Evolutionary conservation across 2,113 vertebrate species (phyloP), one percentile per base, ranked within the genome.

Genomic region (Heteronetta atricapilla): DNA sequence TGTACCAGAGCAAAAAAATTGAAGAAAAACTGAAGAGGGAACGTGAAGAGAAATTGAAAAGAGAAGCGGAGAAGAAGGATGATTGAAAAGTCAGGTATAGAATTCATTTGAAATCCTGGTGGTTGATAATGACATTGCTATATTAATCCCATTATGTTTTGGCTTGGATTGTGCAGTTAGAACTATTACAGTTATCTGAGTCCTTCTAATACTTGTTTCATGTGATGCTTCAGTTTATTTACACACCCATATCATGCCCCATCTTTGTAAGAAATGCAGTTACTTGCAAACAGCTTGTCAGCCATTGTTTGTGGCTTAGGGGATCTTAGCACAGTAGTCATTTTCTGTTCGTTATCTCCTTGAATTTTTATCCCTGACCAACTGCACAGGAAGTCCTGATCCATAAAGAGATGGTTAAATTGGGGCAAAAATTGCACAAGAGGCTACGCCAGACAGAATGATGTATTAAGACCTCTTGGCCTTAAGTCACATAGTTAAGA

Each of bases 1-100:
- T 99, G 14, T 99, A 99, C 97, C 99, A 99, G 91, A 97, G 96
- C 70, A 99, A 96, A 92, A 98, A 97, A 83, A 69, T 97, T 13
- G 98, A 99, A 52, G 96, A 96, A 23, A 98, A 97, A 10, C 68
- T 98, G 70, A 98, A 97, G 95, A 98, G 76, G 55, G 84, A 98
- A 86, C 88, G 94, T 77, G 98, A 97, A 10, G 96, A 90, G 55
- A 98, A 79, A 19, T 95, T 89, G 84, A 97, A 82, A 90, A 14
- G 63, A 76, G 93, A 85, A 42, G 36, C 38, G 3, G 98, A 98
- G 95, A 98, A 98, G 93, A 99, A 99, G 85, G 98, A 98, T 16
- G 97, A 98, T 86, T 99, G 94, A 98, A 44, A 50, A n/a, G 11
- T 22, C 31, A 94, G 97, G 96, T 97, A 73, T 4, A 79, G 63